A percentile compares a stretch with the other conserved stretches of the same genome.
These are phyloP conservation scores for Acleris literana DNA, from an alignment of 2,888 invertebrate genomes.

Conservation along the genomic window DNA sequence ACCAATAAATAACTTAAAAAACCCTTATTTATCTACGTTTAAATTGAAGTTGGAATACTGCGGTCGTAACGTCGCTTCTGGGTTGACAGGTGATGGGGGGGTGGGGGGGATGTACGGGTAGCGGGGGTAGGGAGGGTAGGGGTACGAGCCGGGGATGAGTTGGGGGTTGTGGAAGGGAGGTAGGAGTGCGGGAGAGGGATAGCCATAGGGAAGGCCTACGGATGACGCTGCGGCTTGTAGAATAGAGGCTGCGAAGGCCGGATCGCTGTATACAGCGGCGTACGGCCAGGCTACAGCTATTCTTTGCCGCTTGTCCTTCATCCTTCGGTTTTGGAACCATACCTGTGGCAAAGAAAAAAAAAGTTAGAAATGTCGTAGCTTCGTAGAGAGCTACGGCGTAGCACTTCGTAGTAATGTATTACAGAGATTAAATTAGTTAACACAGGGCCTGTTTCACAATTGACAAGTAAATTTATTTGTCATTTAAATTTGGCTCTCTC, in stretches of 20 bases:
- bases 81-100: slow-evolving; percentile 72
- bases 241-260: slow-evolving; percentile 95
- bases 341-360: slow-evolving; percentile 85
- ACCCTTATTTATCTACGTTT: slow-evolving; percentile 73
- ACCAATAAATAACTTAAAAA: slow-evolving; percentile 36
- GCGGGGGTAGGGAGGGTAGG: slow-evolving; percentile 79
- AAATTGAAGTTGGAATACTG: slow-evolving; percentile 77
- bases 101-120: slow-evolving; percentile 83
- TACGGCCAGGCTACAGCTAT: slow-evolving; percentile 98
- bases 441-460: no score
- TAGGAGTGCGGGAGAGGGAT: slow-evolving; percentile 83
- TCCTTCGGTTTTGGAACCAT: slow-evolving; percentile 98
- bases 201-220: slow-evolving; percentile 85
- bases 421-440: no score
- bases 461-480: no score
- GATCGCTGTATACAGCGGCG: slow-evolving; percentile 96
- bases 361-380: slow-evolving; percentile 6
- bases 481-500: no score
- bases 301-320: slow-evolving; percentile 98
- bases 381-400: slow-evolving; percentile 15
- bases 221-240: slow-evolving; percentile 94
- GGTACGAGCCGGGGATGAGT: slow-evolving; percentile 82
- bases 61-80: slow-evolving; percentile 75
- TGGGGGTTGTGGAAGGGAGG: slow-evolving; percentile 84
- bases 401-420: background rate